A percentile compares a stretch with the other conserved stretches of the same genome.
Evolutionary conservation across 2,113 vertebrate species (phyloP).

Genomic region (Cnemophilus loriae): DNA sequence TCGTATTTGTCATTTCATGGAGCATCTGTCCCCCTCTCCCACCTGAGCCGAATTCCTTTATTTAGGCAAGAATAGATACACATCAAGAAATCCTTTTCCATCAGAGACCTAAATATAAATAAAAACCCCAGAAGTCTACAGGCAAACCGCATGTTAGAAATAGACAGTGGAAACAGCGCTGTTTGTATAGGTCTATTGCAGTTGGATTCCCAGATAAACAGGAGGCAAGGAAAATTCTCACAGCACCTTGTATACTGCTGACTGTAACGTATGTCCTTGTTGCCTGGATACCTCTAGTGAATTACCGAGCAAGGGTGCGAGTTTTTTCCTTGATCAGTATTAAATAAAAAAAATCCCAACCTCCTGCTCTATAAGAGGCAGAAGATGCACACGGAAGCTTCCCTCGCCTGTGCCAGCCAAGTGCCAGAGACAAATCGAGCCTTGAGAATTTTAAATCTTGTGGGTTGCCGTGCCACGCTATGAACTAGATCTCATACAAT

Average conservation of each 20-base stretch:
- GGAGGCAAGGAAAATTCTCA: neutral
- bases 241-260: neutral
- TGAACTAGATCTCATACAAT: slow-evolving; percentile 63
- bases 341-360: slow-evolving; percentile 24
- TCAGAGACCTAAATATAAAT: neutral
- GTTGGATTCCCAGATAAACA: neutral
- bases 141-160: neutral
- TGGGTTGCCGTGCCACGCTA: slow-evolving; percentile 44
- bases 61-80: neutral
- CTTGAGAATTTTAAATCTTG: slow-evolving; percentile 58
- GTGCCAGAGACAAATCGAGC: slow-evolving; percentile 23
- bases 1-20: neutral
- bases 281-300: slow-evolving; percentile 45
- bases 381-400: slow-evolving; percentile 1
- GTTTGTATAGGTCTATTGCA: neutral
- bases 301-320: neutral
- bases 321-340: neutral
- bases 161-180: neutral
- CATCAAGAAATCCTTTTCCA: neutral
- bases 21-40: neutral
- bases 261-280: slow-evolving; percentile 9
- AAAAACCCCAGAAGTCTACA: neutral
- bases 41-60: neutral
- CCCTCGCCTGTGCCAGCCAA: neutral
- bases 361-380: neutral